phyloP scores from a whole-genome alignment of 1,140 invertebrate genomes.

The Drosophila neocordata region DNA sequence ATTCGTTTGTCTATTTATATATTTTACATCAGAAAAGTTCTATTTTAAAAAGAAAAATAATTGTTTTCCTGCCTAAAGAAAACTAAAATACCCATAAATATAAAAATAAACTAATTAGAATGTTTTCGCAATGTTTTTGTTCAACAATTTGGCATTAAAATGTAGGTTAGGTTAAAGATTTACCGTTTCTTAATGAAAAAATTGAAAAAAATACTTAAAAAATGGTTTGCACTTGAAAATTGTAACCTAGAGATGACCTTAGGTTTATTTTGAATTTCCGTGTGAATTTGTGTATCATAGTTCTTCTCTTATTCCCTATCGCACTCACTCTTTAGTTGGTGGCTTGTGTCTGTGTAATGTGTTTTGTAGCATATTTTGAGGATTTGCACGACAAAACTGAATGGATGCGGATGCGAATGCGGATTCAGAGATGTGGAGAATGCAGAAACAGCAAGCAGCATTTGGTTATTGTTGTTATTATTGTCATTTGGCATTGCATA shows the following conservation, averaged over 20 bases:
- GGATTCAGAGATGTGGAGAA: neutral
- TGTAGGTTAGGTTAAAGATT: neutral
- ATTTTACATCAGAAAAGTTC: no score
- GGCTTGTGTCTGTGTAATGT: slow-evolving; percentile 56
- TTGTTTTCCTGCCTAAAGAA: no score
- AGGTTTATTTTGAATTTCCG: slow-evolving; percentile 67
- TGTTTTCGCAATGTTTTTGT: neutral
- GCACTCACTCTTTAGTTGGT: neutral
- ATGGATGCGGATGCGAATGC: slow-evolving; percentile 17
- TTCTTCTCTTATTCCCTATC: slow-evolving; percentile 1
- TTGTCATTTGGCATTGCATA: slow-evolving; percentile 68
- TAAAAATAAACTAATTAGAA: neutral
- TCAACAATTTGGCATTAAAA: neutral
- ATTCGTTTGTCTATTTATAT: no score
- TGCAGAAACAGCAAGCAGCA: neutral
- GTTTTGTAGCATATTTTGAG: slow-evolving; percentile 77
- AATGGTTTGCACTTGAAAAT: neutral
- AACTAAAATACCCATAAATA: neutral
- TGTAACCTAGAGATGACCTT: neutral
- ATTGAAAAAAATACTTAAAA: neutral
- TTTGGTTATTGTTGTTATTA: slow-evolving; percentile 46
- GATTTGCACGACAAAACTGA: slow-evolving; percentile 75
- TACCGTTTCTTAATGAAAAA: neutral
- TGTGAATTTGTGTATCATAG: slow-evolving; percentile 60
- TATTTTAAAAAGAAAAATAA: no score